Percentiles rank a stretch among this genome's conserved stretches.
Conservation (phyloP, 1,140 invertebrate species). For the Drosophila pseudoananassae region DNA sequence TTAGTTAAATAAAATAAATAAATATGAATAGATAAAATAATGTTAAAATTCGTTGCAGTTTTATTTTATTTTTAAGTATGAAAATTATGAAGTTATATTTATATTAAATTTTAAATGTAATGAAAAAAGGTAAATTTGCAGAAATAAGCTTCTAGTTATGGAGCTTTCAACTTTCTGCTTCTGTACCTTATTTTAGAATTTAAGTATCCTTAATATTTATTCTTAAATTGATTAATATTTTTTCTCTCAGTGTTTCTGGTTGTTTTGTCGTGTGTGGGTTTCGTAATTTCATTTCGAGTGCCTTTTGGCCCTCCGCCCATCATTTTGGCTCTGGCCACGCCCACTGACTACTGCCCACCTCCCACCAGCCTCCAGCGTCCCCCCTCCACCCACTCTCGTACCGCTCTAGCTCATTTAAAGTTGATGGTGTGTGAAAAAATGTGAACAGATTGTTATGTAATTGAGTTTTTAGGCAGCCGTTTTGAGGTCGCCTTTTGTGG, state of each 20-base stretch:
- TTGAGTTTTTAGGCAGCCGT: slow-evolving; percentile 83
- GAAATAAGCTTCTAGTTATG: no score
- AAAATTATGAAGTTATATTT: no score
- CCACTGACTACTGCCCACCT: slow-evolving; percentile 45
- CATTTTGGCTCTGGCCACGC: slow-evolving; percentile 64
- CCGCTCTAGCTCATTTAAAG: slow-evolving; percentile 78
- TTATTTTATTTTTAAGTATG: no score
- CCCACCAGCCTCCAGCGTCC: slow-evolving; percentile 22
- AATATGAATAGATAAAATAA: no score
- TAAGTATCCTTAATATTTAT: not conserved
- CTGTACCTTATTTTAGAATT: no score
- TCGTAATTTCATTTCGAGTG: slow-evolving; percentile 81
- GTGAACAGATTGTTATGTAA: slow-evolving; percentile 84
- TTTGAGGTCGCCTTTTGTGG: slow-evolving; percentile 80
- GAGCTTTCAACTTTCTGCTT: no score
- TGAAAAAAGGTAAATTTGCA: no score
- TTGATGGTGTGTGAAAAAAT: slow-evolving; percentile 84
- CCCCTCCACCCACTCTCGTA: not conserved
- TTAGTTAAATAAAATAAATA: no score
- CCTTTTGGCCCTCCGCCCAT: slow-evolving; percentile 61
- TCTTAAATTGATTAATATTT: not conserved
- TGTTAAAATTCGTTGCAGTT: no score
- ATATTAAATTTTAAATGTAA: no score
- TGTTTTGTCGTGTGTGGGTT: slow-evolving; percentile 35
- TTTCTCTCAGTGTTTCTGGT: not conserved